Conservation (phyloP, 23 tunicate genomes). For the Phallusia fumigata region DNA sequence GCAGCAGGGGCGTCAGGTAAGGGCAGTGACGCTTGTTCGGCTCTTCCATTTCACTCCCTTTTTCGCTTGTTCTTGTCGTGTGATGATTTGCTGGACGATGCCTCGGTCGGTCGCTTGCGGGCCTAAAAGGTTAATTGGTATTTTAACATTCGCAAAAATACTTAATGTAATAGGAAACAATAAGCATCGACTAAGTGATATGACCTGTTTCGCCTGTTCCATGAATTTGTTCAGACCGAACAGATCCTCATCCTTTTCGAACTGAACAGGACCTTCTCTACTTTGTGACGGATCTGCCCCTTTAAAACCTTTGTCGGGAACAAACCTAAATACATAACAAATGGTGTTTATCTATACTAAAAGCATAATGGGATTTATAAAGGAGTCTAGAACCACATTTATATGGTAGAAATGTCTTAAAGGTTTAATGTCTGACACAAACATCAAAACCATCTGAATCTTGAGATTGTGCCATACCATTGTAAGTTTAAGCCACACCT, state of each 20-base stretch:
- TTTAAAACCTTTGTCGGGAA: constrained; percentile 88
- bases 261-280: constrained; percentile 98
- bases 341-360: background rate
- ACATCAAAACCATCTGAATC: too few species aligned
- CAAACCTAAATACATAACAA: constrained; percentile 62
- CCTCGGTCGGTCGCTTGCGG: constrained; percentile 84
- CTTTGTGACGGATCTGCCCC: constrained; percentile 87
- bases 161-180: too few species aligned
- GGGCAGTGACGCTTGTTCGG: constrained; percentile 3
- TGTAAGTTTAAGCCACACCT: too few species aligned
- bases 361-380: background rate
- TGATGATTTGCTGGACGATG: constrained; percentile 42
- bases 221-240: constrained; percentile 94
- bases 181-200: too few species aligned
- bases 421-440: too few species aligned
- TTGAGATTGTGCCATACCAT: too few species aligned
- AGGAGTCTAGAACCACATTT: too few species aligned
- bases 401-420: too few species aligned
- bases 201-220: constrained; percentile 84
- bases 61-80: constrained; percentile 56
- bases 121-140: constrained; percentile 35
- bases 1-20: background rate
- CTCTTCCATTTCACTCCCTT: constrained; percentile 37
- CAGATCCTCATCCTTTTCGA: constrained; percentile 94
- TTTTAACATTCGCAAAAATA: too few species aligned